phyloP scores from a whole-genome alignment of 2,888 invertebrate species.

The Cerastoderma edule region DNA sequence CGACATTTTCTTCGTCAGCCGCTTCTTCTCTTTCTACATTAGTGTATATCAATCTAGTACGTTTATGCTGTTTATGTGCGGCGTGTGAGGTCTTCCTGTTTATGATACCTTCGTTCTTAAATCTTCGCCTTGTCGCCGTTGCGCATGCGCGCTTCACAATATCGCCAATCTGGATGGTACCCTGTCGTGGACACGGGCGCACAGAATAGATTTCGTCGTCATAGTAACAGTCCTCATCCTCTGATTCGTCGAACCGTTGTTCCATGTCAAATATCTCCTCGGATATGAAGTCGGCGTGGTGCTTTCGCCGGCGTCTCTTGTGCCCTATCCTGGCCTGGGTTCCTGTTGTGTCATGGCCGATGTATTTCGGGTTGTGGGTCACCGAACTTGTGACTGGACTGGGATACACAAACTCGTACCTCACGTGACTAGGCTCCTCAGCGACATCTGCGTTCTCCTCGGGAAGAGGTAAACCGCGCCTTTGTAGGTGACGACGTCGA shows the following conservation, averaged over 20 bases:
- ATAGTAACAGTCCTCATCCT: not conserved
- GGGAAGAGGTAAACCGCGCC: not conserved
- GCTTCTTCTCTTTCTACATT: not conserved
- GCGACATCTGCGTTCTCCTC: not conserved
- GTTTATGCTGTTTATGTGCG: too few relatives aligned
- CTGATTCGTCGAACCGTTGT: not conserved
- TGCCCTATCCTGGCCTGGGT: not conserved
- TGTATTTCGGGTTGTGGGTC: not conserved
- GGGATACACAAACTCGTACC: slow-evolving; percentile 1
- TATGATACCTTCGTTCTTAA: too few relatives aligned
- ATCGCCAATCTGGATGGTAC: not conserved
- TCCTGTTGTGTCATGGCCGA: not conserved
- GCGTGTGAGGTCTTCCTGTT: too few relatives aligned
- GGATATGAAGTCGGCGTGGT: not conserved
- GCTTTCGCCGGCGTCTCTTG: too few relatives aligned
- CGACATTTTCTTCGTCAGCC: not conserved
- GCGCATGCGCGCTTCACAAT: not conserved
- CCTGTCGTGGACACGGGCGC: not conserved
- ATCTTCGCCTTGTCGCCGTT: too few relatives aligned
- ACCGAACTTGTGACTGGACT: not conserved
- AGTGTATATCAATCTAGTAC: not conserved
- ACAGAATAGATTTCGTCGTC: too few relatives aligned
- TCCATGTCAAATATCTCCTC: not conserved
- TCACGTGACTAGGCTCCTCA: not conserved
- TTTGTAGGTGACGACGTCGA: not conserved